Evolutionary conservation across 2,888 invertebrate genomes (phyloP).

Genomic region (Ligdia adustata): DNA sequence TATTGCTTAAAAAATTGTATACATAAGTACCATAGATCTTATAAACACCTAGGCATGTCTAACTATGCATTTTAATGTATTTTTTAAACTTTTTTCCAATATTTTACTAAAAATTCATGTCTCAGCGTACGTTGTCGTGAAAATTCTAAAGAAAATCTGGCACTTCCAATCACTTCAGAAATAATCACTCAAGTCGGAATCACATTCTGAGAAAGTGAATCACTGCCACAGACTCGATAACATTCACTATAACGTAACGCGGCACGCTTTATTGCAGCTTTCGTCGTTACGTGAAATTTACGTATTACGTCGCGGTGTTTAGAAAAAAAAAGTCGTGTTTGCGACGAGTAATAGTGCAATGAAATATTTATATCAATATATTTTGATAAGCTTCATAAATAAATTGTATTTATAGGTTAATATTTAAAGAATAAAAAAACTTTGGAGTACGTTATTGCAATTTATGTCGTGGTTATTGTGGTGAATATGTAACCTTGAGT

Average conservation of each 20-base stretch:
- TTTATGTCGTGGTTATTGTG: too few relatives aligned
- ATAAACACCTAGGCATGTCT: too few relatives aligned
- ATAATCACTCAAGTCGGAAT: conserved; percentile 31
- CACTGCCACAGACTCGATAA: conserved; percentile 16
- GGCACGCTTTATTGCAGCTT: conserved; percentile 30
- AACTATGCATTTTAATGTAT: too few relatives aligned
- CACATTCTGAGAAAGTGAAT: conserved; percentile 35
- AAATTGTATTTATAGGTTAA: too few relatives aligned
- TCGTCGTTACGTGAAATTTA: conserved; percentile 35
- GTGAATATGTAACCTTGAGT: too few relatives aligned
- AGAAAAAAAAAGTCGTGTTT: neutral
- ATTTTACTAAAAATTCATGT: too few relatives aligned
- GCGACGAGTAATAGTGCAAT: neutral
- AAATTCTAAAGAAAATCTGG: conserved; percentile 37
- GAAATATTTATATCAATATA: neutral
- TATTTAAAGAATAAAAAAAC: too few relatives aligned
- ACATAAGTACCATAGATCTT: too few relatives aligned
- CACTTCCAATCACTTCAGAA: conserved; percentile 31
- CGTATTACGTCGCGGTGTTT: conserved; percentile 24
- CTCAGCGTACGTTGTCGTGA: conserved; percentile 23
- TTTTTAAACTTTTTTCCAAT: too few relatives aligned
- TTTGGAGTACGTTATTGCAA: too few relatives aligned
- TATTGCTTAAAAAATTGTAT: too few relatives aligned
- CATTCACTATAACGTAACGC: neutral
- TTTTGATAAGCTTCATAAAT: too few relatives aligned